Conservation (phyloP, 1,140 invertebrate genomes). For the Cyclargus thomasi region DNA sequence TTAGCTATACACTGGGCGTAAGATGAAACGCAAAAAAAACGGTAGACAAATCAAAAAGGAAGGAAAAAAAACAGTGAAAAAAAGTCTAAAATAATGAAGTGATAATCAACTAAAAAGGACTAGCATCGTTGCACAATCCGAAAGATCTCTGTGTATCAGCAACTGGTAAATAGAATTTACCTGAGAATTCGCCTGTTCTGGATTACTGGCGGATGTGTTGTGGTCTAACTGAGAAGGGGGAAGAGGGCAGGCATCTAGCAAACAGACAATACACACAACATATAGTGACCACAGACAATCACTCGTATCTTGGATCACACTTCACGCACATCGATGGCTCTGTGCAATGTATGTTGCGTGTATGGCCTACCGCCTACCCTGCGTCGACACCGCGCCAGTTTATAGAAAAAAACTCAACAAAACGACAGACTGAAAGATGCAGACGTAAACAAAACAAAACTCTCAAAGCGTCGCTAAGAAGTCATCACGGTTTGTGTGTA, state of each 20-base stretch:
- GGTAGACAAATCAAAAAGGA: constrained; percentile 39
- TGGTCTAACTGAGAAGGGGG: constrained; percentile 81
- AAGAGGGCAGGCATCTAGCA: constrained; percentile 81
- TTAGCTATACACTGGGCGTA: constrained; percentile 53
- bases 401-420: constrained; percentile 53
- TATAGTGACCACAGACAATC: constrained; percentile 75
- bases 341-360: constrained; percentile 71
- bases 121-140: constrained; percentile 69
- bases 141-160: constrained; percentile 64
- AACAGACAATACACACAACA: constrained; percentile 77
- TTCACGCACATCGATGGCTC: constrained; percentile 63
- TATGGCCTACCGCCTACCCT: constrained; percentile 71
- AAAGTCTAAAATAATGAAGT: constrained; percentile 68
- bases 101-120: constrained; percentile 61
- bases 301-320: constrained; percentile 73
- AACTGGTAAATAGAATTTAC: constrained; percentile 68
- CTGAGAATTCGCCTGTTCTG: constrained; percentile 76
- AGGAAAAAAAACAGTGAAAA: constrained; percentile 52
- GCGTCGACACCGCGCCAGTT: constrained; percentile 34
- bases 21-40: constrained; percentile 54
- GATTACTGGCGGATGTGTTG: constrained; percentile 77
- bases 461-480: constrained; percentile 29
- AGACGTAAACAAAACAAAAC: constrained; percentile 40
- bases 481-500: constrained; percentile 18
- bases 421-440: constrained; percentile 62